These are phyloP conservation scores for Cuniculus paca DNA, from an alignment of 2,797 vertebrate genomes.

Conservation along the genomic window DNA sequence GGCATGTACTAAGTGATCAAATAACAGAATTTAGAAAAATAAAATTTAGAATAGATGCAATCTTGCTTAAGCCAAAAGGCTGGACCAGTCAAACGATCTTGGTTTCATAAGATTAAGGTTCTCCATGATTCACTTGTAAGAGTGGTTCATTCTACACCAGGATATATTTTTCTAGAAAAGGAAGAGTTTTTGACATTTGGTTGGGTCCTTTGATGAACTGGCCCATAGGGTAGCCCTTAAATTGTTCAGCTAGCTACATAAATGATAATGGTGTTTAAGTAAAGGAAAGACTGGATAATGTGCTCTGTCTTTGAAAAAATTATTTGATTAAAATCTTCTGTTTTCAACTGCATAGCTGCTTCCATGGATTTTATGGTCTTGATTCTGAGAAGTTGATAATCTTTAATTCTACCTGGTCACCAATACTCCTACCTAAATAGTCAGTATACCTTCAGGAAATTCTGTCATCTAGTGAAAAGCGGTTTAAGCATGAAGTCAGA, in stretches of 20 bases:
- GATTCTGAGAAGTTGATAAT: neutral
- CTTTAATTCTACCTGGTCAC: neutral
- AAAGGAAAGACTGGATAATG: neutral
- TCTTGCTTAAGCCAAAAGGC: conserved; percentile 44
- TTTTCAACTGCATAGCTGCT: neutral
- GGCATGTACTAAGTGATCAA: conserved; percentile 2
- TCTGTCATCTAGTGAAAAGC: neutral
- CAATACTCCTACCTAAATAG: neutral
- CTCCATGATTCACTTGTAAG: conserved; percentile 18
- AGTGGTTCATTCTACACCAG: neutral
- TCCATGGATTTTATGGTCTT: neutral
- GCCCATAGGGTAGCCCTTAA: neutral
- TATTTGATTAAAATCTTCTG: neutral
- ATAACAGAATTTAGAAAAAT: conserved; percentile 48
- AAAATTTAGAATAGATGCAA: conserved; percentile 3
- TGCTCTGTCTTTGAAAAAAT: neutral
- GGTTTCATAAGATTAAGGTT: conserved; percentile 42
- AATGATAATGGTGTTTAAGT: neutral
- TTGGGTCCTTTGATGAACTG: neutral
- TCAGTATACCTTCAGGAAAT: neutral
- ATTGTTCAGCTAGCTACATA: neutral
- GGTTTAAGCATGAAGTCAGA: neutral
- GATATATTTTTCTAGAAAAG: conserved; percentile 38
- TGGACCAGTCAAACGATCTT: conserved; percentile 28
- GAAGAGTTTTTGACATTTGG: neutral